A percentile compares a stretch with the other conserved stretches of the same genome.
phyloP scores from a whole-genome alignment of 2,113 vertebrate species.

The Oncorhynchus nerka region DNA sequence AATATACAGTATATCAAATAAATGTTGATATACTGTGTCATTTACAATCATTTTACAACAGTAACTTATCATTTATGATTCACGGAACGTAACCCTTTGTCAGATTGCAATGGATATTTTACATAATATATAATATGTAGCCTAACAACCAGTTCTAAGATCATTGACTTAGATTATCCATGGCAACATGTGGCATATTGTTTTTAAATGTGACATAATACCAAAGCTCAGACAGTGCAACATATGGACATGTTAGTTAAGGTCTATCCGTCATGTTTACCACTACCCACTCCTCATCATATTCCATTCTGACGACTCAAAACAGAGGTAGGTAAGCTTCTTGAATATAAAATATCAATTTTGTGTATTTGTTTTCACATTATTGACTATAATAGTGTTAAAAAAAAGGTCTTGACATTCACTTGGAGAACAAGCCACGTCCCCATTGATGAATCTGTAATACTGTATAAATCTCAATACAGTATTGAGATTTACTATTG shows the following conservation, averaged over 20 bases:
- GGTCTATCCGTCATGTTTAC: neutral
- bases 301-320: neutral
- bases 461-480: neutral
- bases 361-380: neutral
- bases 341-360: too few relatives aligned
- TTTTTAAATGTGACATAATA: neutral
- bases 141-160: neutral
- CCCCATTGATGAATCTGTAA: constrained; percentile 1
- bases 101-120: too few relatives aligned
- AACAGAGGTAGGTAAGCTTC: neutral
- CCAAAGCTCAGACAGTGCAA: neutral
- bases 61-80: too few relatives aligned
- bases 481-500: too few relatives aligned
- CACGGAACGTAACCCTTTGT: too few relatives aligned
- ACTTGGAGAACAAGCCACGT: neutral
- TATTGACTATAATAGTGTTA: neutral
- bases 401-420: neutral
- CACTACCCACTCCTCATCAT: neutral
- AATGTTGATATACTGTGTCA: too few relatives aligned
- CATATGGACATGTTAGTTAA: neutral
- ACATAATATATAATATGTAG: too few relatives aligned
- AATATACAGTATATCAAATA: too few relatives aligned
- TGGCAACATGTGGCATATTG: neutral
- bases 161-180: neutral
- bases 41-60: too few relatives aligned